These are phyloP conservation scores for Nomada goodeniana DNA, from an alignment of 2,888 invertebrate genomes.

Conservation along the genomic window DNA sequence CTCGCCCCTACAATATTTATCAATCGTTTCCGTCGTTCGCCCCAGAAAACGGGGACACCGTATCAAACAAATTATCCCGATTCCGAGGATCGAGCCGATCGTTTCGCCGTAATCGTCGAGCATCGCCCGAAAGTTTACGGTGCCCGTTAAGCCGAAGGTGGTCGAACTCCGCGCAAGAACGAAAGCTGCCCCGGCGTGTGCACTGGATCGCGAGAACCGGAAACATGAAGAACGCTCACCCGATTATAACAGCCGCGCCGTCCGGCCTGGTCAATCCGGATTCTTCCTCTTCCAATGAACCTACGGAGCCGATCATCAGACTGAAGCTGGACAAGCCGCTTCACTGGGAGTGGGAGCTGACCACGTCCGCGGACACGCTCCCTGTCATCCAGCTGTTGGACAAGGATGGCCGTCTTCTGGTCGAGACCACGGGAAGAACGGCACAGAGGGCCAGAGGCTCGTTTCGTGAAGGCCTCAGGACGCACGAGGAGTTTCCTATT, in stretches of 20 bases:
- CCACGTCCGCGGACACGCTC: constrained; percentile 77
- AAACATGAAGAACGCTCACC: constrained; percentile 76
- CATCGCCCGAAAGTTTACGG: neutral
- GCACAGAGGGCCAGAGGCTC: constrained; percentile 80
- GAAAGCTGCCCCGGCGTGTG: neutral
- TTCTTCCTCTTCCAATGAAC: constrained; percentile 67
- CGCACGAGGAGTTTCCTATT: constrained; percentile 73
- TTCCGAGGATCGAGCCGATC: neutral
- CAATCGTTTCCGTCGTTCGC: too few relatives aligned
- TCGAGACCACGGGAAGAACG: constrained; percentile 78
- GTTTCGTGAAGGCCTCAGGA: constrained; percentile 75
- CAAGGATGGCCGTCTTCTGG: constrained; percentile 78
- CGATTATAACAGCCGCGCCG: constrained; percentile 68
- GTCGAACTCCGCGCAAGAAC: constrained; percentile 28
- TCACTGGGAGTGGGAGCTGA: constrained; percentile 81
- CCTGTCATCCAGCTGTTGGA: constrained; percentile 80
- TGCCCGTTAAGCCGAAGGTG: neutral
- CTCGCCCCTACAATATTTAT: neutral
- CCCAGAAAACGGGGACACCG: too few relatives aligned
- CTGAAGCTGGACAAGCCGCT: constrained; percentile 78
- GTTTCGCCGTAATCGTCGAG: constrained; percentile 10
- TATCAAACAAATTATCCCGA: too few relatives aligned
- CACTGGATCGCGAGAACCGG: constrained; percentile 36
- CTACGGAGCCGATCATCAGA: constrained; percentile 76
- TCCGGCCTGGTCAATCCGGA: constrained; percentile 65